Evolutionary conservation across 2,113 vertebrate species (phyloP).

Genomic region (Junco hyemalis): DNA sequence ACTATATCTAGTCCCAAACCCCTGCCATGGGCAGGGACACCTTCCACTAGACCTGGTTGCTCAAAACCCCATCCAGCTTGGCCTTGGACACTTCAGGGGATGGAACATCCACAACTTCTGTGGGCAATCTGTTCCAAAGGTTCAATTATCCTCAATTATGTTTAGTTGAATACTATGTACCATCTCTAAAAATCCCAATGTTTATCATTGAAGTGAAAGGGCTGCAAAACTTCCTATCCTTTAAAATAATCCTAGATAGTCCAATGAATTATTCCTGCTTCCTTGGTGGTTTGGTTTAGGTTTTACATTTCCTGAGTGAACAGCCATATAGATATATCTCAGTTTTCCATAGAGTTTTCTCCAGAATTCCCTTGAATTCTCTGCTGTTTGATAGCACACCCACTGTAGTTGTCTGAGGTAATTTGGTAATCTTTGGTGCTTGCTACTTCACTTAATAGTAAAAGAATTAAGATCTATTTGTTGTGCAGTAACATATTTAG

Average conservation of each 20-base stretch:
- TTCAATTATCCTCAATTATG: neutral
- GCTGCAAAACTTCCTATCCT: neutral
- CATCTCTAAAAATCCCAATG: neutral
- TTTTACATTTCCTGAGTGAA: neutral
- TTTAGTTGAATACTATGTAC: neutral
- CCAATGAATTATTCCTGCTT: neutral
- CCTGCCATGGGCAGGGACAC: neutral
- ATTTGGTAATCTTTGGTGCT: neutral
- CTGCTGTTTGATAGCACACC: accelerated
- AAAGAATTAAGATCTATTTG: neutral
- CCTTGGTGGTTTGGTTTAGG: neutral
- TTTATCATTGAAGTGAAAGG: neutral
- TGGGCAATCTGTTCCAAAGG: neutral
- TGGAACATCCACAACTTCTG: neutral
- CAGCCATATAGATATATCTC: neutral
- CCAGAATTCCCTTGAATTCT: neutral
- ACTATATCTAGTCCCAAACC: neutral
- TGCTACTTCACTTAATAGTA: neutral
- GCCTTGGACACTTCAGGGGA: neutral
- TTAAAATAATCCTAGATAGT: neutral
- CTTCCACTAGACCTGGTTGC: neutral
- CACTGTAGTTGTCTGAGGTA: neutral
- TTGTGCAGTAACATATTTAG: neutral
- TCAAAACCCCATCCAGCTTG: neutral
- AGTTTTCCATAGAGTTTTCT: neutral